Evolutionary conservation across 2,888 invertebrate genomes (phyloP).

Genomic region (Phanerotoma sp.): DNA sequence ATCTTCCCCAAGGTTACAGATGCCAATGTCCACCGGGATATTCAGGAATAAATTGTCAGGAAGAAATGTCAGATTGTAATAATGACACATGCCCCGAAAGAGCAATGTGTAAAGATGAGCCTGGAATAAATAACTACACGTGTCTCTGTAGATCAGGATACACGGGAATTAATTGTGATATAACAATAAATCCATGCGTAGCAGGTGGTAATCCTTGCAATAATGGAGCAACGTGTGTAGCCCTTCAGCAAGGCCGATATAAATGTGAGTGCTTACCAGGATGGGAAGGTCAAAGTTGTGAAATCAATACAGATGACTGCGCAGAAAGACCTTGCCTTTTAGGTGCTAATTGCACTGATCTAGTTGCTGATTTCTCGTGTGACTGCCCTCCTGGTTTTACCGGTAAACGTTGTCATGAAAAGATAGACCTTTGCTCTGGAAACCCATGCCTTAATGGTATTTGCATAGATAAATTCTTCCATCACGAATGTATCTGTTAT

Average conservation of each 20-base stretch:
- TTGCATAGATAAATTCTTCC: conserved; percentile 86
- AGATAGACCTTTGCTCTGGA: conserved; percentile 87
- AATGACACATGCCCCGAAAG: conserved; percentile 92
- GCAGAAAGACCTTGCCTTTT: conserved; percentile 88
- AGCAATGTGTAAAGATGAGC: conserved; percentile 97
- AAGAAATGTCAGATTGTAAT: conserved; percentile 84
- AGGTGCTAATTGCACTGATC: conserved; percentile 89
- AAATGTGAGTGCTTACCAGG: conserved; percentile 95
- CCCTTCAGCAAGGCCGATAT: conserved; percentile 87
- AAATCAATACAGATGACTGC: conserved; percentile 91
- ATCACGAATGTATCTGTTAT: conserved; percentile 86
- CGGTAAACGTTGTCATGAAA: conserved; percentile 94
- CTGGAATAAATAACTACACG: conserved; percentile 83
- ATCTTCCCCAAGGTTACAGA: conserved; percentile 88
- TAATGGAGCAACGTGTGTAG: conserved; percentile 87
- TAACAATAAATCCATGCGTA: conserved; percentile 89
- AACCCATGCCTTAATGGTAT: conserved; percentile 92
- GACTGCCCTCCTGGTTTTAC: conserved; percentile 92
- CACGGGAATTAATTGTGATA: conserved; percentile 88
- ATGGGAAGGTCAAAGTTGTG: conserved; percentile 96
- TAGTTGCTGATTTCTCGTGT: conserved; percentile 92
- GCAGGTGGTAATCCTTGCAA: conserved; percentile 88
- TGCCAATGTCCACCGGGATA: conserved; percentile 88
- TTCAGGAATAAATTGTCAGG: conserved; percentile 92
- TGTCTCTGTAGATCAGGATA: conserved; percentile 95